Conservation (phyloP, 1,140 invertebrate species). For the Steinernema khuongi region DNA sequence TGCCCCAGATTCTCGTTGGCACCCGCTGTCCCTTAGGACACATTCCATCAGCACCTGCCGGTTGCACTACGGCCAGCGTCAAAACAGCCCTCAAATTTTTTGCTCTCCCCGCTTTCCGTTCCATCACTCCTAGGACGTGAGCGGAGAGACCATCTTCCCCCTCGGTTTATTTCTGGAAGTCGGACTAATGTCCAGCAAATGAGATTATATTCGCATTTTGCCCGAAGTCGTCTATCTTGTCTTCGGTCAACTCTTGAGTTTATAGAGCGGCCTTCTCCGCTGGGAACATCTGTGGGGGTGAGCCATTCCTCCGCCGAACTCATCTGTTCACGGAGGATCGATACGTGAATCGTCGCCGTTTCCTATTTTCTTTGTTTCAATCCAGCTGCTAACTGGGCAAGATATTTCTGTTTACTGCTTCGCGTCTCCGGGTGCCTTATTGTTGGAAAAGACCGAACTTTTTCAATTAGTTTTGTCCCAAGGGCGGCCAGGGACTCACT, state of each 20-base stretch:
- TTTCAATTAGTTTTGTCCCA: neutral
- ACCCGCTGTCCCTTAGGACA: neutral
- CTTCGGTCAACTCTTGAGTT: neutral
- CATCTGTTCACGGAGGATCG: neutral
- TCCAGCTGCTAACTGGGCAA: neutral
- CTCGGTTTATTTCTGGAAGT: constrained; percentile 1
- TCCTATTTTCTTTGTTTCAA: neutral
- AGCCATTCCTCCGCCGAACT: neutral
- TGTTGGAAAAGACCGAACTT: neutral
- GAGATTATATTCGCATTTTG: neutral
- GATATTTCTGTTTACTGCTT: neutral
- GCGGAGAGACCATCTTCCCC: neutral
- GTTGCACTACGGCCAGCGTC: neutral
- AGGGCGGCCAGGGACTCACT: neutral
- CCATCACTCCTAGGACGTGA: neutral
- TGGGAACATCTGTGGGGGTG: neutral
- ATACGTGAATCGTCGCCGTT: neutral
- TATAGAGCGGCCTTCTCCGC: neutral
- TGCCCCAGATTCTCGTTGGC: neutral
- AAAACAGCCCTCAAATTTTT: constrained; percentile 5
- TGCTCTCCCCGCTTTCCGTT: neutral
- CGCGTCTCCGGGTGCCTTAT: neutral
- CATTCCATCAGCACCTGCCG: constrained; percentile 11
- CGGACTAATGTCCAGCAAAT: constrained; percentile 9
- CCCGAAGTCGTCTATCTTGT: neutral